Conservation (phyloP, 37 sponge, comb jelly and placozoan genomes). For the Oopsacas minuta region DNA sequence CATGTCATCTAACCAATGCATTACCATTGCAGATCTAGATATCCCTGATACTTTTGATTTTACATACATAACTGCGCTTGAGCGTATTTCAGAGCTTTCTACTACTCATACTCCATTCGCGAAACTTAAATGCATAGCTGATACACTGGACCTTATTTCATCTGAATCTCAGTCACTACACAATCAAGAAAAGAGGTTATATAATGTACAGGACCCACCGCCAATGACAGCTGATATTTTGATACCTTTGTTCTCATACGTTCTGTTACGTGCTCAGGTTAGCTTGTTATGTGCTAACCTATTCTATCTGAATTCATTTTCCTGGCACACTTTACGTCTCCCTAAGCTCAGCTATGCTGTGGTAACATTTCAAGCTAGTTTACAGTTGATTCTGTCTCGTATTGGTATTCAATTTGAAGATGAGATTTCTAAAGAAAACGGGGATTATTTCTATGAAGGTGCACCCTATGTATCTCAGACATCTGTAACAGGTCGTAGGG, state of each 20-base stretch:
- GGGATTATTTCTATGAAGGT: background rate
- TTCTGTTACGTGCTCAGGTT: background rate
- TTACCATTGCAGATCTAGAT: background rate
- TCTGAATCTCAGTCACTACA: background rate
- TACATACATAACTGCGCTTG: background rate
- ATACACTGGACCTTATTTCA: background rate
- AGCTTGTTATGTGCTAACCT: background rate
- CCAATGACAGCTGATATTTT: background rate
- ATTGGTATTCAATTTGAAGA: background rate
- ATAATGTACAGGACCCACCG: background rate
- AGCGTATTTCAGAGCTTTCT: background rate
- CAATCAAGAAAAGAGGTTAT: background rate
- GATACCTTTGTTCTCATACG: background rate
- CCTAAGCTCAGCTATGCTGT: constrained; percentile 15
- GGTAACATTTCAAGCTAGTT: background rate
- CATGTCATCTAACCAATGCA: background rate
- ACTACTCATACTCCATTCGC: background rate
- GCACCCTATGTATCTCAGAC: background rate
- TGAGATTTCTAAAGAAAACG: background rate
- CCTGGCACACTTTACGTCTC: background rate
- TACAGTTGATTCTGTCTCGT: background rate
- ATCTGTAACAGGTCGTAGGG: background rate
- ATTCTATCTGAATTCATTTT: background rate
- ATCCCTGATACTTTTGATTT: background rate
- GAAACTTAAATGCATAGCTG: background rate